These are phyloP conservation scores for Spodoptera picta DNA, from an alignment of 2,888 invertebrate species.

Conservation along the genomic window DNA sequence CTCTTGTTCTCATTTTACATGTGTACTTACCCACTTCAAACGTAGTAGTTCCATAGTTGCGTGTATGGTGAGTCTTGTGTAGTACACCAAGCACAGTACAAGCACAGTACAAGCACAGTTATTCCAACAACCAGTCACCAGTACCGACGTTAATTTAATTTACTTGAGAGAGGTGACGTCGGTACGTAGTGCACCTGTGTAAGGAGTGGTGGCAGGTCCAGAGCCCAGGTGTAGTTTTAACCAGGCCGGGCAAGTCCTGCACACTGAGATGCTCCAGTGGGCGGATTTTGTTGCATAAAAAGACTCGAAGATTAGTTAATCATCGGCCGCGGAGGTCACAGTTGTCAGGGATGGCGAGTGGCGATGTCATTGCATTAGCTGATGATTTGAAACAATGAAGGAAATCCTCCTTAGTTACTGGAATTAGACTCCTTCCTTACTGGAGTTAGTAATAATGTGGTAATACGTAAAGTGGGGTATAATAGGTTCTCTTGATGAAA, in stretches of 20 bases:
- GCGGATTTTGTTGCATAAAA: conserved; percentile 13
- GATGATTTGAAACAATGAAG: conserved; percentile 60
- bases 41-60: too few species aligned
- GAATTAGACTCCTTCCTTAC: conserved; percentile 44
- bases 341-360: conserved; percentile 32
- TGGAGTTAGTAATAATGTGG: neutral
- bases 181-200: neutral
- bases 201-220: neutral
- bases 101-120: too few species aligned
- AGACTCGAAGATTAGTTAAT: conserved; percentile 30
- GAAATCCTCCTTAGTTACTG: conserved; percentile 73
- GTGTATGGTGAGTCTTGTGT: too few species aligned
- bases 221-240: neutral
- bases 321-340: conserved; percentile 42
- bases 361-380: conserved; percentile 42
- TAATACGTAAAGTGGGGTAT: conserved; percentile 50
- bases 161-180: too few species aligned
- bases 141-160: too few species aligned
- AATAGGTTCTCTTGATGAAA: conserved; percentile 12
- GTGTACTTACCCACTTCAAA: too few species aligned
- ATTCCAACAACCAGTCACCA: too few species aligned
- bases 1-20: too few species aligned
- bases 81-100: too few species aligned
- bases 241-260: conserved; percentile 3
- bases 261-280: conserved; percentile 17